Conservation (phyloP, 2,113 vertebrate species). For the Ceyx melanurus region DNA sequence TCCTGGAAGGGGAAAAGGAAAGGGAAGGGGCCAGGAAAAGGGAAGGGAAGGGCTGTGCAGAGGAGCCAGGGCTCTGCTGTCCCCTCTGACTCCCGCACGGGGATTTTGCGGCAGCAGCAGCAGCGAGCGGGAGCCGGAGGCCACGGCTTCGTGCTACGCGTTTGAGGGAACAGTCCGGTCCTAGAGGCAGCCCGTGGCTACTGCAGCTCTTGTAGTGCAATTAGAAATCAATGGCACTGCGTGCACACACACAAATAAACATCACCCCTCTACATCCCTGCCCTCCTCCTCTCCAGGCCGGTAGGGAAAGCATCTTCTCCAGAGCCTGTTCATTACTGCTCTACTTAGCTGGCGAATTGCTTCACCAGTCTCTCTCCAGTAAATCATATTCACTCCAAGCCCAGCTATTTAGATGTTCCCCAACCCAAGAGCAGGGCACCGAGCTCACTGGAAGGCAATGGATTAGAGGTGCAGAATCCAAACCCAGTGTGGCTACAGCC, state of each 20-base stretch:
- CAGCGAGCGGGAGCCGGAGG: neutral
- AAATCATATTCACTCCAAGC: slow-evolving; percentile 68
- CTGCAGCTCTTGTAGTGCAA: slow-evolving; percentile 42
- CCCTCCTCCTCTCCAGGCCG: neutral
- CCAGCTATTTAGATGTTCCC: slow-evolving; percentile 63
- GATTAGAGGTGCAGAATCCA: slow-evolving; percentile 62
- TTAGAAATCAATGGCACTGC: slow-evolving; percentile 50
- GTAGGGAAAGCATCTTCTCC: slow-evolving; percentile 57
- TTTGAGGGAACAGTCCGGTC: slow-evolving; percentile 40
- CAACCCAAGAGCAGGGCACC: slow-evolving; percentile 55
- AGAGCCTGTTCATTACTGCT: slow-evolving; percentile 63
- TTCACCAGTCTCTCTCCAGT: slow-evolving; percentile 64
- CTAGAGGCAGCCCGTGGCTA: slow-evolving; percentile 61
- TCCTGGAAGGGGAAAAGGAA: neutral
- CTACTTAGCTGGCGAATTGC: slow-evolving; percentile 66
- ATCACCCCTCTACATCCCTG: slow-evolving; percentile 46
- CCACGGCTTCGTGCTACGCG: neutral
- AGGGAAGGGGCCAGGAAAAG: neutral
- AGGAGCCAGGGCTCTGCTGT: neutral
- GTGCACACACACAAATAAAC: slow-evolving; percentile 49
- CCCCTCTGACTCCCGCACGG: fast-evolving
- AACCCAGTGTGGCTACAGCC: slow-evolving; percentile 1
- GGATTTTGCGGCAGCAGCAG: neutral
- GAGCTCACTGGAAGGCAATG: slow-evolving; percentile 63
- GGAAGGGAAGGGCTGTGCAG: neutral